phyloP scores from a whole-genome alignment of 1,140 invertebrate genomes.

The Drosophila virilis region DNA sequence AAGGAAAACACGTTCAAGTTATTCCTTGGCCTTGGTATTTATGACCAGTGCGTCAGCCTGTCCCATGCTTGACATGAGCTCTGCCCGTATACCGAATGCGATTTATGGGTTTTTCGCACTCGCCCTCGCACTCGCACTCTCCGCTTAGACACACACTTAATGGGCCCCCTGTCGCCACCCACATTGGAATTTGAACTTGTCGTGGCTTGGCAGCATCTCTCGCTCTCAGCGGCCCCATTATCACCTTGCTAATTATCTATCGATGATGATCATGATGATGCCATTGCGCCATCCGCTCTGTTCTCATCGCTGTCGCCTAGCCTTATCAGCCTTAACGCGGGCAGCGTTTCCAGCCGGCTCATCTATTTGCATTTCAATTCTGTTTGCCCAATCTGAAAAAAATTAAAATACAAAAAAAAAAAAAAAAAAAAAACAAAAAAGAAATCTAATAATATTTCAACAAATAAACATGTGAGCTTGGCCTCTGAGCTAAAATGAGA shows the following conservation, averaged over 20 bases:
- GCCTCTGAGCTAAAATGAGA: constrained; percentile 8
- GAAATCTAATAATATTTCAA: constrained; percentile 62
- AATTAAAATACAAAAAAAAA: too few relatives aligned
- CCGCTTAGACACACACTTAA: background rate
- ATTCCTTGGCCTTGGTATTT: constrained; percentile 76
- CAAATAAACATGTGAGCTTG: constrained; percentile 56
- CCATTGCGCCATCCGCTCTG: constrained; percentile 49
- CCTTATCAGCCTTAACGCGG: constrained; percentile 58
- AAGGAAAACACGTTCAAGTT: constrained; percentile 71
- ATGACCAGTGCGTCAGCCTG: constrained; percentile 66
- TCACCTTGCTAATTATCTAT: constrained; percentile 78
- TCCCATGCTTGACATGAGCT: constrained; percentile 57
- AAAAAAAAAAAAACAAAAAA: constrained; percentile 15
- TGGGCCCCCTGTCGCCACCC: constrained; percentile 40
- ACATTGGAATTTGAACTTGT: constrained; percentile 74
- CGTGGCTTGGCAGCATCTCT: constrained; percentile 55
- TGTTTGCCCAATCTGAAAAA: constrained; percentile 33
- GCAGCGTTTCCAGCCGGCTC: constrained; percentile 48
- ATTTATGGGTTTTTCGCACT: constrained; percentile 32
- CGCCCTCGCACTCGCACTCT: too few relatives aligned
- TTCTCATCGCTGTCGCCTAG: background rate
- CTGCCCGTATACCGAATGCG: constrained; percentile 21
- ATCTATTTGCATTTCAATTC: constrained; percentile 68
- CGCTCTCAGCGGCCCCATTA: constrained; percentile 60
- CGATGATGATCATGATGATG: constrained; percentile 58